Base-by-base conservation (phyloP, 2,888 invertebrate genomes). In the Hypercompe scribonia region DNA sequence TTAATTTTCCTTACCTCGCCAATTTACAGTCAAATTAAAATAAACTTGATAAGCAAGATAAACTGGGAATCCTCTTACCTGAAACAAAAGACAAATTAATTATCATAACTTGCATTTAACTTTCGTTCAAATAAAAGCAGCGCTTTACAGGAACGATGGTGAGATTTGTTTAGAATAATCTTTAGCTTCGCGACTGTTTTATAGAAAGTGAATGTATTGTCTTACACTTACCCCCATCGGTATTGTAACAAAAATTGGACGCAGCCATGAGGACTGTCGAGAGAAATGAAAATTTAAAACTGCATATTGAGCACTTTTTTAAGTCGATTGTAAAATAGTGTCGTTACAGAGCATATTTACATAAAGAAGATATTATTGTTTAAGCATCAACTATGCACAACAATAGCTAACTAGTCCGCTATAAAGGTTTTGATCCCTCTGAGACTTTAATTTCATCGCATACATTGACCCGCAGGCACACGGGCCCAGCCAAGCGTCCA, bases 41-140 rank as follows among this genome's bases (percentile, higher is more conserved):
- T 73, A 79, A 79, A 77, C 78, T 81, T 73, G n/a, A n/a, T n/a
- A n/a, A n/a, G 8, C 39, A 67, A 64, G 63, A 67, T 65, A 50
- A 75, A 74, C 64, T 69, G 46, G 66, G 71, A 83, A 78, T 83
- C 72, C 72, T 33, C 73, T 84, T 84, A 84, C 83, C 84, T 84
- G 79, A 66, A 83, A 83, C 79, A 83, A 83, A 80, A 68, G 78
- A 78, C 71, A 73, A 68, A 61, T 76, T 76, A 79, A 83, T 78
- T 70, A 76, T 78, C 76, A 70, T 72, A 82, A 83, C 73, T 79
- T 78, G 69, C 72, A 78, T 73, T 76, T 54, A 78, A 80, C 70
- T 83, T 80, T 72, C 15, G 61, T 58, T 18, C 42, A 69, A 39
- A 71, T 3, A 10, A 54, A n/a, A 11, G n/a, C n/a, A n/a, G n/a